phyloP scores from a whole-genome alignment of 1,140 invertebrate species.

The Trichogramma pretiosum region DNA sequence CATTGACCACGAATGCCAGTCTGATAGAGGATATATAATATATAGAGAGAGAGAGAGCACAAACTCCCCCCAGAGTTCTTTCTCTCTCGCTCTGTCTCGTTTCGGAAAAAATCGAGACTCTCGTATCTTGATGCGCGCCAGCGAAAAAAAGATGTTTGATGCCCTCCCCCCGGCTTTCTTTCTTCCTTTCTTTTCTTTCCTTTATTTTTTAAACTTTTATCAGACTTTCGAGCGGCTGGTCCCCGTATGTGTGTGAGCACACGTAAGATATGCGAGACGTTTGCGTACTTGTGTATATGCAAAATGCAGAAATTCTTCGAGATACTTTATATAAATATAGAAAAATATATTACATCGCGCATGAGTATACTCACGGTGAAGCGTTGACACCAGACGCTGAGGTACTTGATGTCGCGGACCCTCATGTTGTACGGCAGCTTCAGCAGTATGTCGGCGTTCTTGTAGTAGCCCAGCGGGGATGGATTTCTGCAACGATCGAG shows the following conservation, averaged over 20 bases:
- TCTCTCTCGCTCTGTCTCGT: constrained; percentile 14
- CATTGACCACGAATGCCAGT: constrained; percentile 43
- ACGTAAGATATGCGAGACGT: too few species aligned
- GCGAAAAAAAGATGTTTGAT: background rate
- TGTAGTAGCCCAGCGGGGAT: constrained; percentile 62
- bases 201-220: too few species aligned
- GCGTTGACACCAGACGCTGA: constrained; percentile 81
- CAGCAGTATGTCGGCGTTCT: constrained; percentile 72
- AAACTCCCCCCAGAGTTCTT: too few species aligned
- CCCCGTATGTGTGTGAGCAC: too few species aligned
- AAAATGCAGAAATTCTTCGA: too few species aligned
- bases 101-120: constrained; percentile 42
- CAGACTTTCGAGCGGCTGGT: too few species aligned
- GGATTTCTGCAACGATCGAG: constrained; percentile 74
- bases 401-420: constrained; percentile 78
- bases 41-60: too few species aligned
- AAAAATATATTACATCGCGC: background rate
- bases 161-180: background rate
- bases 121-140: too few species aligned
- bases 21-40: constrained; percentile 32
- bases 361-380: constrained; percentile 65
- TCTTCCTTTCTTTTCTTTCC: background rate
- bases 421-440: constrained; percentile 71
- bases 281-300: too few species aligned
- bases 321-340: too few species aligned